Evolutionary conservation across 2,113 vertebrate genomes (phyloP).

Genomic region (Phodopus roborovskii): DNA sequence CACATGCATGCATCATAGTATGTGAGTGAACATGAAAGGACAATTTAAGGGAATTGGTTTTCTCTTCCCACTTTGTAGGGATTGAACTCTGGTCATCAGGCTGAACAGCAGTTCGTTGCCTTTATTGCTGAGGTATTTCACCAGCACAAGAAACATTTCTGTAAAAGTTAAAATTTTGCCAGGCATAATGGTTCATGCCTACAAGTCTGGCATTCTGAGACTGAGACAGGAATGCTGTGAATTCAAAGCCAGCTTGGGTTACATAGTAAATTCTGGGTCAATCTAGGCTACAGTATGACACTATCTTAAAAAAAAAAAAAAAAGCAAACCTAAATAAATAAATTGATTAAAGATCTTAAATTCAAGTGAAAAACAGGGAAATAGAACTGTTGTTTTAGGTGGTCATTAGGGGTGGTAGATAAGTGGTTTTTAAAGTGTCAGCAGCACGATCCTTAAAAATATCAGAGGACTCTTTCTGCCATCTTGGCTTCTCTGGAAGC

Average conservation of each 20-base stretch:
- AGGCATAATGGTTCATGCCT: not conserved
- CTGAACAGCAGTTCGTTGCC: not conserved
- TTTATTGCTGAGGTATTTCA: not conserved
- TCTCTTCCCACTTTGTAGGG: not conserved
- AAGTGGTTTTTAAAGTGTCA: not conserved
- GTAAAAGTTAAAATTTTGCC: not conserved
- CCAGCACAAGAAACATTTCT: not conserved
- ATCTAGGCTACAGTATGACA: not conserved
- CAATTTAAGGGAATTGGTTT: not conserved
- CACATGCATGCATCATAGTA: not conserved
- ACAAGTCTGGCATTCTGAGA: not conserved
- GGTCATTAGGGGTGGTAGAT: not conserved
- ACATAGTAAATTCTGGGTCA: not conserved
- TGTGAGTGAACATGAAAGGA: not conserved
- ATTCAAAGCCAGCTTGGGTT: not conserved
- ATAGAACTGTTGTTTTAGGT: constrained; percentile 2
- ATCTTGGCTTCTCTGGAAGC: not conserved
- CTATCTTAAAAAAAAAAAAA: constrained; percentile 11
- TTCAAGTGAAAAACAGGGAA: constrained; percentile 51
- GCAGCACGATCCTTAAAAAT: not conserved
- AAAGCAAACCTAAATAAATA: constrained; percentile 6
- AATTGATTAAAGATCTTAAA: constrained; percentile 15
- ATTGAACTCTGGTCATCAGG: not conserved
- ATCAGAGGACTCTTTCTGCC: not conserved
- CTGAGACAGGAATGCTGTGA: not conserved